These are phyloP conservation scores for Hippotragus niger DNA, from an alignment of 2,113 vertebrate species.

Conservation along the genomic window DNA sequence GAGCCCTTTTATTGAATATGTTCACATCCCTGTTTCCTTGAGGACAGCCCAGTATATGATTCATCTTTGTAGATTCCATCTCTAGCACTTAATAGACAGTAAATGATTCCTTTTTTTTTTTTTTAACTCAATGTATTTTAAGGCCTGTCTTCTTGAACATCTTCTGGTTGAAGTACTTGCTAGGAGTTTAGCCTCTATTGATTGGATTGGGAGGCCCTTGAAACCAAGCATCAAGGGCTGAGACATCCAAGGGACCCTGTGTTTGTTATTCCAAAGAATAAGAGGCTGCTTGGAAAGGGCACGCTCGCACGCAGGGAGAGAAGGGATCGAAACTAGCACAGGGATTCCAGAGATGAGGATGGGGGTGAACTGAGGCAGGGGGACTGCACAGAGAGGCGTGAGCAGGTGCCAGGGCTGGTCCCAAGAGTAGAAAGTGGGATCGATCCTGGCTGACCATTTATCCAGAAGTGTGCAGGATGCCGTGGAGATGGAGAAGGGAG, in stretches of 20 bases:
- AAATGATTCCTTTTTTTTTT: neutral
- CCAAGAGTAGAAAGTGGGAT: no score
- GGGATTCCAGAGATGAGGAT: fast-evolving
- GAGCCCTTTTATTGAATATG: no score
- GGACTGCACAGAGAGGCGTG: fast-evolving
- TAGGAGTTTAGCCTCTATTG: neutral
- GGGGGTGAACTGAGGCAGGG: fast-evolving
- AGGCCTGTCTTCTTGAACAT: neutral
- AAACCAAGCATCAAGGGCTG: neutral
- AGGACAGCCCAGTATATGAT: fast-evolving
- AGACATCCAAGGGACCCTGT: neutral
- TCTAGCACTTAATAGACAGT: neutral
- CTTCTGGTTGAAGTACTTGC: neutral
- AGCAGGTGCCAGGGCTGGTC: no score
- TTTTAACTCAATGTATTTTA: neutral
- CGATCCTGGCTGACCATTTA: fast-evolving
- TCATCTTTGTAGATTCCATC: neutral
- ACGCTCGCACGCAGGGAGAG: fast-evolving
- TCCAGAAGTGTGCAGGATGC: neutral
- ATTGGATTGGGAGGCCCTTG: neutral
- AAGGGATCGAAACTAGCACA: neutral
- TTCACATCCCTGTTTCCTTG: neutral
- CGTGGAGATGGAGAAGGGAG: fast-evolving
- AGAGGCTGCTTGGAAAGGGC: neutral
- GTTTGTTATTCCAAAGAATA: no score